Evolutionary conservation across 2,797 vertebrate genomes (phyloP), one percentile per base, ranked within the genome.

Genomic region (Phylloscopus collybita): DNA sequence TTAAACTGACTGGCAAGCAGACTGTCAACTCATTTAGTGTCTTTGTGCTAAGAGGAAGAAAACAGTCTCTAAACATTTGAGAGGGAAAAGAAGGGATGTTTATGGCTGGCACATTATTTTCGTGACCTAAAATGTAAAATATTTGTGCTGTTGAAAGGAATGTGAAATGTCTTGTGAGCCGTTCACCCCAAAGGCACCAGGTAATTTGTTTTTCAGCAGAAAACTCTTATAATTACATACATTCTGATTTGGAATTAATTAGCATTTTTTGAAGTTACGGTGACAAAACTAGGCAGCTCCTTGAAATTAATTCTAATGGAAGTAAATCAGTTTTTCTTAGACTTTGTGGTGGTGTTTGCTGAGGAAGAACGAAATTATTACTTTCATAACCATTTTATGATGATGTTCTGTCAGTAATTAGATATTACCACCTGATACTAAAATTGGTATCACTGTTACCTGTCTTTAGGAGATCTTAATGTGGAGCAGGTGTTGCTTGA

Each of bases 151-250:
- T 73, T 96, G 95, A 95, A 95, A 91, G 90, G 91, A 96, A 95
- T 97, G 45, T 80, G 95, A 96, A 96, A 92, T 94, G 56, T 57
- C 56, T 95, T 86, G 72, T 72, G 49, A 67, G 49, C 47, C 1
- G 1, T 73, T 96, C 92, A 92, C 88, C 86, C 95, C 56, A 42
- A 96, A 90, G 97, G 93, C 89, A 94, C 57, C 80, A 92, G 94
- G 94, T 97, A 97, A 97, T 98, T 97, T 97, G 81, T 96, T 98
- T 98, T 97, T 92, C 90, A 92, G 81, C 65, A 95, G 61, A 97
- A 95, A 88, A 97, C 85, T 89, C 54, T 94, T 96, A 82, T 97
- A 98, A 97, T 97, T 96, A 79, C 87, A 80, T 72, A 92, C 22
- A 88, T 96, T 97, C 92, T 93, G 93, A 85, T 86, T 94, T 96